Evolutionary conservation across 2,888 invertebrate genomes (phyloP), one percentile per base, ranked within the genome.

Genomic region (Marasmarcha lunaedactyla): DNA sequence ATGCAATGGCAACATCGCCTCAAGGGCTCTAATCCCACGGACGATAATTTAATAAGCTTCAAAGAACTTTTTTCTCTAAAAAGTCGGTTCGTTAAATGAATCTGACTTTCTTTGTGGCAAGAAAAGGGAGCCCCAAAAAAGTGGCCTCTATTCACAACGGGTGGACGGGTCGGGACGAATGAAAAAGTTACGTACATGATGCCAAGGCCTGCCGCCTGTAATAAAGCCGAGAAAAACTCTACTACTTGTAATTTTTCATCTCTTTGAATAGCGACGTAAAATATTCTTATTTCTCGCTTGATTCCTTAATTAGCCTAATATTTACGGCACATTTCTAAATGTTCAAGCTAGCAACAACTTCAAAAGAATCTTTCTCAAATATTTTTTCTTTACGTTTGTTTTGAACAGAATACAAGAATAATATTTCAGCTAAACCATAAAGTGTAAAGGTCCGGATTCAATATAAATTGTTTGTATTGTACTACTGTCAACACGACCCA

Each of bases 41-140:
- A 68, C 63, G 66, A 62, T 63, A 66, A 62, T 65, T 65, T 71
- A 70, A 72, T 70, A 70, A 71, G 69, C 69, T 64, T 62, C 66
- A 67, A 67, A 71, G 66, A 71, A 70, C 54, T 71, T 70, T 68
- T 53, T 20, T 54, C 56, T 54, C 55, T 59, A 60, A 71, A 70
- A 71, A 63, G 60, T 58, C 54, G 61, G 63, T 66, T 68, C 64
- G 62, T 68, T 72, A 67, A 71, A 71, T 64, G 64, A 70, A 69
- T 70, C 66, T 64, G 61, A 62, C 63, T 71, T 71, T 66, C 69
- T 71, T 71, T 71, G 68, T 64, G 61, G 64, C 53, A 63, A 64
- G 62, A 62, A 70, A 72, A 67, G 63, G 63, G 61, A 66, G 57
- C 57, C 62, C 59, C 57, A 47, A 70, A 70, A 66, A 70, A 66